Percentiles rank a stretch among this genome's conserved stretches.
These are phyloP conservation scores for Numida meleagris DNA, from an alignment of 2,113 vertebrate genomes.

Conservation along the genomic window DNA sequence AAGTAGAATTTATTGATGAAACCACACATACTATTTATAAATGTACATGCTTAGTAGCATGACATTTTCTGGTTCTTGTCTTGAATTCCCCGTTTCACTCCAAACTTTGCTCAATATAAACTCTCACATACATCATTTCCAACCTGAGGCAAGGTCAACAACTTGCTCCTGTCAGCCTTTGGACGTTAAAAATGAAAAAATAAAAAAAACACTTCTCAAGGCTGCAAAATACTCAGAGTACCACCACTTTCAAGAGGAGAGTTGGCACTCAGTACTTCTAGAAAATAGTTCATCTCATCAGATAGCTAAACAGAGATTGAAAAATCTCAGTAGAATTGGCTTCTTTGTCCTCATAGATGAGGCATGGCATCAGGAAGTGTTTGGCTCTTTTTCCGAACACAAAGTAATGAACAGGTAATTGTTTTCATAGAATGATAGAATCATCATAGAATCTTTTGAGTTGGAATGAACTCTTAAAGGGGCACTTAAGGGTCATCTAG, in stretches of 20 bases:
- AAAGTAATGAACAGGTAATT: not conserved
- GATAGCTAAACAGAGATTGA: not conserved
- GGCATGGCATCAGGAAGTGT: not conserved
- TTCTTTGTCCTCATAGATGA: not conserved
- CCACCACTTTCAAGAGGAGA: not conserved
- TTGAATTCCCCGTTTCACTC: not conserved
- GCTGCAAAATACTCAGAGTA: not conserved
- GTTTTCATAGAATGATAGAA: not conserved
- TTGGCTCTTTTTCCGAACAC: not conserved
- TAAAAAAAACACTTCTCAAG: not conserved
- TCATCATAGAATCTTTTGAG: too few species aligned
- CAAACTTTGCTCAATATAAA: not conserved
- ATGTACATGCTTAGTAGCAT: not conserved
- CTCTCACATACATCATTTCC: not conserved
- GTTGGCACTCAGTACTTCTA: not conserved
- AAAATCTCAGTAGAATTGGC: not conserved
- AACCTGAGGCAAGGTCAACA: not conserved
- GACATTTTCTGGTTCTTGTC: not conserved
- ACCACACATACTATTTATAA: not conserved
- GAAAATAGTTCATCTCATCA: not conserved
- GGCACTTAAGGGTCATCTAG: too few species aligned
- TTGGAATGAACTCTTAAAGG: too few species aligned
- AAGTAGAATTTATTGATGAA: not conserved
- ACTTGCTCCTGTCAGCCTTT: not conserved
- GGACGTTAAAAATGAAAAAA: not conserved